Evolutionary conservation across 2,797 vertebrate species (phyloP).

Genomic region (Darevskia nairensis): DNA sequence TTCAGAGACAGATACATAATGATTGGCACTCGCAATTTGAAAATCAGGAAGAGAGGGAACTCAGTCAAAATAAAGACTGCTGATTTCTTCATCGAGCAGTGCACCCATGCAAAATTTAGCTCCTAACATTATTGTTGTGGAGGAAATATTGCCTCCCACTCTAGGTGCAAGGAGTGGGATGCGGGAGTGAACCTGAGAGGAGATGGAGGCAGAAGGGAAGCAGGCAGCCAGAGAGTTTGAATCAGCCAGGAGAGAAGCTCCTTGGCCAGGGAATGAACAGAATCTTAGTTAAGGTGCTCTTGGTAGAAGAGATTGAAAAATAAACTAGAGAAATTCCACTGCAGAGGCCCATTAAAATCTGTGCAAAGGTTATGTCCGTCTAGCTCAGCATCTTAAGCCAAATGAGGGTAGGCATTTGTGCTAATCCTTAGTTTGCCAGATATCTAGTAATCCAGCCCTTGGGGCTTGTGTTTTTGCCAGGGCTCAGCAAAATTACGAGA

Average conservation of each 20-base stretch:
- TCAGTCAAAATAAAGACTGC: not conserved
- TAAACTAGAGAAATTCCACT: not conserved
- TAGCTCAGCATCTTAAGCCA: rapidly evolving
- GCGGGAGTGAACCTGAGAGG: not conserved
- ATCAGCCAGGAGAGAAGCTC: not conserved
- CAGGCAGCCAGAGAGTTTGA: no score
- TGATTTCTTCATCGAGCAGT: not conserved
- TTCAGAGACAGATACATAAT: no score
- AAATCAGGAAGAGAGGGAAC: not conserved
- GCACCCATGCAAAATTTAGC: no score
- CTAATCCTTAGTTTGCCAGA: not conserved
- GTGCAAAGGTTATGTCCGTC: not conserved
- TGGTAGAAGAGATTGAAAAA: not conserved
- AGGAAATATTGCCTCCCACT: not conserved
- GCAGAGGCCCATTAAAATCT: not conserved
- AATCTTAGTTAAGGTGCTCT: not conserved
- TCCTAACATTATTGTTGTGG: not conserved
- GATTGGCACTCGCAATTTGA: not conserved
- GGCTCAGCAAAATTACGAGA: not conserved
- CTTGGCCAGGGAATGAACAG: not conserved
- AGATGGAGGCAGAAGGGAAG: not conserved
- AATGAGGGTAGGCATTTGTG: not conserved
- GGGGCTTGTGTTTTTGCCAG: not conserved
- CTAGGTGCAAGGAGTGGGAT: not conserved
- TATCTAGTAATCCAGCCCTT: rapidly evolving